Evolutionary conservation across 2,797 vertebrate genomes (phyloP), one percentile per base, ranked within the genome.

Genomic region (Micromesistius poutassou): DNA sequence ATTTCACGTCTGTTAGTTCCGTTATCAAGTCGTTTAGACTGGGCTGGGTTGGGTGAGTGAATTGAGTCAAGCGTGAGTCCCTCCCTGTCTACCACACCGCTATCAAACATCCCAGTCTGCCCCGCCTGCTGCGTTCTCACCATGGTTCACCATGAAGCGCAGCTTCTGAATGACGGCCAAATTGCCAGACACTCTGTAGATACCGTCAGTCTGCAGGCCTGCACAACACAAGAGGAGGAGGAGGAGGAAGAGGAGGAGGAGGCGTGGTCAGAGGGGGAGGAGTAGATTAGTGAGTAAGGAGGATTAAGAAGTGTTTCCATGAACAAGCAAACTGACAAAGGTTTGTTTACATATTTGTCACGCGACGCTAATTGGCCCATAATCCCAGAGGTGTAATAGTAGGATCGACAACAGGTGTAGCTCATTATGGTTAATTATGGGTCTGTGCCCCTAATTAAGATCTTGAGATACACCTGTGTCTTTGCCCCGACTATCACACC

Each of bases 151-250:
- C n/a, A 95, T 84, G 82, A 95, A 97, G 71, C 97, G 95, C 31
- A 98, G 94, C 85, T 98, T 98, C 93, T 98, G 97, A 87, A 98
- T 96, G 78, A 95, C 91, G 0, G 97, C 95, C 87, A 98, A 89
- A 89, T 97, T 98, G 77, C 97, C 96, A 0, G 94, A 97, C 5
- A 98, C 96, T 77, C 97, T 93, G 93, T 98, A 98, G 90, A 98
- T 95, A 28, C 97, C 97, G 8, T 98, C 97, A 1, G 94, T 93
- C 1, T 97, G 95, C 85, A 98, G 90, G 16, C 97, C 97, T 98
- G 89, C 73, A 33, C 50, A 42, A 16, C 73, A 19, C 72, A 73
- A 10, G 10, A 3, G 36, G 36, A 28, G n/a, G 62, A 66, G n/a
- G 9, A 28, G 8, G 25, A 55, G 22, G 46, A 19, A 4, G 46